Base-by-base conservation (phyloP, 2,888 invertebrate species). In the Lithophane semibrunnea region DNA sequence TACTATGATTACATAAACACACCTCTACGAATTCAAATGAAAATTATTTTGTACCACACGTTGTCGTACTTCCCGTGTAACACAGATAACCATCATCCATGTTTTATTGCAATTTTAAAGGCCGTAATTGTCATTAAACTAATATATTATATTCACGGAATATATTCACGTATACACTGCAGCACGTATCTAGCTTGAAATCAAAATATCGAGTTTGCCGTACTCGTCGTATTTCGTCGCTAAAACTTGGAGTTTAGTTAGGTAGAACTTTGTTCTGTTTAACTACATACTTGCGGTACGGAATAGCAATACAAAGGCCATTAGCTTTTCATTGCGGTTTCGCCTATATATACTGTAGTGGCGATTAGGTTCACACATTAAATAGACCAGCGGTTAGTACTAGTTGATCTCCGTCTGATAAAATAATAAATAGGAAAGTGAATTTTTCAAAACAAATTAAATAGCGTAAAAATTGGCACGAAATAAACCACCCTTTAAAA, bases 181-280 rank as follows among this genome's bases (percentile, higher is more conserved):
- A 67, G 18, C 56, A 71, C 70, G 73, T 84, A 44, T 65, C 29
- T 16, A 58, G 71, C 37, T 83, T 77, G 21, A 18, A 61, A 76
- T 72, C 61, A 80, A 80, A 71, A 74, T 69, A 74, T 72, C 24
- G 42, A 54, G 54, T 69, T 81, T 72, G 47, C 49, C 37, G 68
- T 72, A 73, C 69, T 73, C 73, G 71, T 37, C 4, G 37, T 37
- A 37, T 37, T 37, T 37, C 37, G 37, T 74, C 64, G 71, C 71
- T 60, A 44, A 24, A 82, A 84, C 64, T 80, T 77, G 1, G 16
- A 60, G 81, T 77, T 65, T 77, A 58, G 56, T 65, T 71, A 47
- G 75, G 42, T 58, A 60, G 37, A 84, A 80, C 56, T 84, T 84
- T 65, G 71, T 77, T 68, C 42, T 72, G 61, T 77, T 67, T 84